Percentiles rank a stretch among this genome's conserved stretches.
Conservation (phyloP, 2,797 vertebrate genomes). For the Pagetopsis macropterus region DNA sequence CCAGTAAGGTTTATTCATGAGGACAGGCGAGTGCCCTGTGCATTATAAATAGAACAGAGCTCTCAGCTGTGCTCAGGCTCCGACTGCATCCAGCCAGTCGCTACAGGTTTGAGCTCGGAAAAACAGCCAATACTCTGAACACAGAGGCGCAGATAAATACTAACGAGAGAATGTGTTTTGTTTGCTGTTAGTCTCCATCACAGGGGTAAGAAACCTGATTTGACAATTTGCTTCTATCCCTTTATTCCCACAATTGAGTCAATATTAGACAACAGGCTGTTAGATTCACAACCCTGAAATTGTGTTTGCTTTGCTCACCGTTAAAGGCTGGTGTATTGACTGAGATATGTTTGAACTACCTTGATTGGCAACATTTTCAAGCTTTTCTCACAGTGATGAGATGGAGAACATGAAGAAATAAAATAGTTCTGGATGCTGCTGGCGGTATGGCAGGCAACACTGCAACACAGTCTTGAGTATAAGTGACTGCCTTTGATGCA, state of each 20-base stretch:
- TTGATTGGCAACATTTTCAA: conserved; percentile 24
- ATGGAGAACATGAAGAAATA: conserved; percentile 30
- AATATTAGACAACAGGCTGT: conserved; percentile 27
- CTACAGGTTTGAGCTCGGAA: conserved; percentile 52
- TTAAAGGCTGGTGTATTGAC: conserved; percentile 39
- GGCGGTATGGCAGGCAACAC: conserved; percentile 20
- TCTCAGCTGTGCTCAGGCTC: conserved; percentile 61
- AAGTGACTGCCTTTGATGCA: conserved; percentile 55
- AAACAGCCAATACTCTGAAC: conserved; percentile 8
- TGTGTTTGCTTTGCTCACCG: conserved; percentile 32
- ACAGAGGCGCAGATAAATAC: conserved; percentile 1
- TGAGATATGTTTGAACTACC: conserved; percentile 12
- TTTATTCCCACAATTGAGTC: conserved; percentile 14
- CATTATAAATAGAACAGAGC: conserved; percentile 78
- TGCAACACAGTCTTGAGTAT: conserved; percentile 34
- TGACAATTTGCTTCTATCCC: conserved; percentile 27
- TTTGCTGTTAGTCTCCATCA: conserved; percentile 36
- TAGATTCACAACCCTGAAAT: conserved; percentile 35
- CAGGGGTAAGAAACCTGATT: conserved; percentile 24
- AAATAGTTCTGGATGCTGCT: conserved; percentile 19
- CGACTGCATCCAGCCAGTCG: conserved; percentile 49
- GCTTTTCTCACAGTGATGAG: conserved; percentile 20
- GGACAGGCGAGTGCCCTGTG: conserved; percentile 71
- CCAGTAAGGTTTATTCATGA: conserved; percentile 77
- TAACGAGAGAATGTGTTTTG: conserved; percentile 12